Base-by-base conservation (phyloP, 2,797 vertebrate species). In the Takifugu ocellatus region DNA sequence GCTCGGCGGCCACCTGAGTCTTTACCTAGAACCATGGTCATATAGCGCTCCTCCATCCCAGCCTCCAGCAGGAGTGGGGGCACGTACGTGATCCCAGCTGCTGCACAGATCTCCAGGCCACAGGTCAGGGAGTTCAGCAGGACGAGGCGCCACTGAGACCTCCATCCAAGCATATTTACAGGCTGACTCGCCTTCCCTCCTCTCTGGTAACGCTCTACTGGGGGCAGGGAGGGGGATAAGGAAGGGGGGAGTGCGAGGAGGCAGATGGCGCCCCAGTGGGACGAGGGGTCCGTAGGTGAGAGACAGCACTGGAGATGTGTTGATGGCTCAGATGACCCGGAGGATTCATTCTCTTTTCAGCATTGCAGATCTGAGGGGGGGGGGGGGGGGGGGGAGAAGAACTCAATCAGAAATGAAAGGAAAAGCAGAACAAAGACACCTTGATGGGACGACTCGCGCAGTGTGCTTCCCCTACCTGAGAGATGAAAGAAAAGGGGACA, bases 41-140 rank as follows among this genome's bases (percentile, higher is more conserved):
- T 93, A 79, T 92, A 92, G 61, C 82, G 88, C 79, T 92, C 91
- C 78, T 91, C 84, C 54, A 93, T 89, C 3, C 92, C 91, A 1
- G 90, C 90, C 76, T 92, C 90, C 74, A 93, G 89, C 66, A 93
- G 82, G 69, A 93, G 78, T 0, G 92, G 92, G 5, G 92, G 92
- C 56, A 92, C 92, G 31, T 92, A 92, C 27, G 92, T 92, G 81
- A 92, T 91, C 33, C 91, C 91, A 67, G 91, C 91, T 51, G 92
- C 92, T 84, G 92, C 89, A 12, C 92, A 93, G 85, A 92, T 92
- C 89, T 93, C 92, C 87, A 93, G 85, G 74, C 91, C 92, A 77
- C 92, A 92, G 59, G 92, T 91, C 81, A 93, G 81, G 17, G 88
- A 91, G 87, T 92, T 93, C 78, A 93, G 83, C 72, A 92, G 88